Percentiles rank a stretch among this genome's conserved stretches.
These are phyloP conservation scores for Sandelia bainsii DNA, from an alignment of 2,797 vertebrate genomes.

Conservation along the genomic window DNA sequence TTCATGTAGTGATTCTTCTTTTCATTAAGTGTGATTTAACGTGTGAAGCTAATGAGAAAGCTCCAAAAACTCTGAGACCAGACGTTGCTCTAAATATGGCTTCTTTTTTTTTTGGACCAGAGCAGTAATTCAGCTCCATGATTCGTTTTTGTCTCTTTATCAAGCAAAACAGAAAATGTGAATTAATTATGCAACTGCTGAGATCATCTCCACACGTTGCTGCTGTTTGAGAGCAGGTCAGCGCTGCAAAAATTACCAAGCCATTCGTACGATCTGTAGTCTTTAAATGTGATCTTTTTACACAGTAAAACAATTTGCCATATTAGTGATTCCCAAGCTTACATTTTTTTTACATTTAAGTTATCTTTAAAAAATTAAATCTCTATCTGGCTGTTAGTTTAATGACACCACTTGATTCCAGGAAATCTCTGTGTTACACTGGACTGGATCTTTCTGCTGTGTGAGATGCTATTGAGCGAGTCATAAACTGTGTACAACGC, in stretches of 20 bases:
- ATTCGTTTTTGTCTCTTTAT: constrained; percentile 35
- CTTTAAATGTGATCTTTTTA: constrained; percentile 26
- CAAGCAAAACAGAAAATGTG: constrained; percentile 46
- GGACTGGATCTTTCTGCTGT: neutral
- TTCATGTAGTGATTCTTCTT: constrained; percentile 55
- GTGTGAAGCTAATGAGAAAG: constrained; percentile 40
- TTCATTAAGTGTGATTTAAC: constrained; percentile 48
- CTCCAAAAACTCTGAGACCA: constrained; percentile 45
- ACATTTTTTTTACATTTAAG: neutral
- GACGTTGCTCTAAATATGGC: neutral
- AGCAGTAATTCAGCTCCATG: constrained; percentile 21
- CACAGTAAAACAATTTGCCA: constrained; percentile 19
- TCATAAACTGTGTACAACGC: constrained; percentile 3
- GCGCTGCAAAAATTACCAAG: constrained; percentile 9
- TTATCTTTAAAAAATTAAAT: neutral
- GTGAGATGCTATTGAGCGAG: constrained; percentile 1
- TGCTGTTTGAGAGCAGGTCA: constrained; percentile 54
- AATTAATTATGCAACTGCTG: constrained; percentile 67
- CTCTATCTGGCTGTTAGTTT: constrained; percentile 2
- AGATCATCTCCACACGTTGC: constrained; percentile 45
- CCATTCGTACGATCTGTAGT: neutral
- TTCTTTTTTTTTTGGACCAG: neutral
- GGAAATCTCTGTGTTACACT: neutral
- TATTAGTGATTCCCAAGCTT: constrained; percentile 22
- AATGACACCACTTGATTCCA: constrained; percentile 4